Percentiles rank a stretch among this genome's conserved stretches.
These are phyloP conservation scores for Halcyon leucocephala DNA, from an alignment of 2,797 vertebrate species.

Conservation along the genomic window DNA sequence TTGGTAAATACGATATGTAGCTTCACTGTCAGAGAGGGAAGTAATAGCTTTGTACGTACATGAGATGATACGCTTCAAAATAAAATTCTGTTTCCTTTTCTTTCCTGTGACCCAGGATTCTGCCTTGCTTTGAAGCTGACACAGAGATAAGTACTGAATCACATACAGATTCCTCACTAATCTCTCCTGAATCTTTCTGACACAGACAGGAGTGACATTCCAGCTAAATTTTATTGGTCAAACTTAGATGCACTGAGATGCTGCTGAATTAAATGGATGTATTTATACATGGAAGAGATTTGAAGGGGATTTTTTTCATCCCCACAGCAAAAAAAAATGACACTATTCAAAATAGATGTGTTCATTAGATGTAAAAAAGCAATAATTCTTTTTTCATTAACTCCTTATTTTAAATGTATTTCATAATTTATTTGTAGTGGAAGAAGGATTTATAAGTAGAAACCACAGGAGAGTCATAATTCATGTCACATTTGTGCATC, in stretches of 20 bases:
- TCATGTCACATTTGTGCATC: conserved; percentile 19
- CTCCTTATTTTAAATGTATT: neutral
- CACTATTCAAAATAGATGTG: neutral
- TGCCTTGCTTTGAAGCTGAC: neutral
- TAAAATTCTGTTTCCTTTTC: neutral
- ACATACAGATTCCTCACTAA: neutral
- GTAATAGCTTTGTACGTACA: neutral
- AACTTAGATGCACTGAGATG: neutral
- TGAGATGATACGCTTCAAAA: neutral
- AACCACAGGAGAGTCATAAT: neutral
- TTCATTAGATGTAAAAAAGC: neutral
- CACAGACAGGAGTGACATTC: neutral
- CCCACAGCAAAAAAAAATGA: neutral
- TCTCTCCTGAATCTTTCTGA: neutral
- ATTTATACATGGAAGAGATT: neutral
- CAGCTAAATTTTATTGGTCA: neutral
- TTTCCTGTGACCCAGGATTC: neutral
- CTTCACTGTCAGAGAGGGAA: neutral
- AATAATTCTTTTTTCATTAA: neutral
- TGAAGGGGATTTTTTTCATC: neutral
- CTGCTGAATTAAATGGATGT: neutral
- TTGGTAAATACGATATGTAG: neutral
- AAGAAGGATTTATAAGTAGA: neutral
- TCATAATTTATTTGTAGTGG: conserved; percentile 7
- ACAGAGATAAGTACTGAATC: neutral